Base-by-base conservation (phyloP, 2,797 vertebrate genomes). In the Notolabrus celidotus region DNA sequence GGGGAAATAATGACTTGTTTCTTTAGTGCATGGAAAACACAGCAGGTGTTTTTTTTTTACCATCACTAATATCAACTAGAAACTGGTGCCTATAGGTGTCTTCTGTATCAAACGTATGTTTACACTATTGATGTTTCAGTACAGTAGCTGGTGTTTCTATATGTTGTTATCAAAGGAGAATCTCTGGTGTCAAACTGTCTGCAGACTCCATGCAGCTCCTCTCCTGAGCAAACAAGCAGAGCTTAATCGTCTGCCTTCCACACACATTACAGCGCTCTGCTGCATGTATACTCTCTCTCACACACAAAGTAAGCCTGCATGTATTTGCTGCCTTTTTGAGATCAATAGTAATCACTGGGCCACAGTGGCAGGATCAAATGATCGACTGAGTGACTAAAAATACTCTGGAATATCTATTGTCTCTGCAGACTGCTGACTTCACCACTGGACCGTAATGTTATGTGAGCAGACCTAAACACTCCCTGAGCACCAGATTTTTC, bases 271-370 rank as follows among this genome's bases (percentile, higher is more conserved):
- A 58, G 60, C n/a, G 39, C 63, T 62, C 34, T 46, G 22, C 45
- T 23, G 45, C 12, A 51, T 63, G 36, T 47, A 29, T 17, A 11
- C 43, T 57, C 31, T 15, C 51, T 29, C 58, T 17, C 68, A 36
- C 56, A 20, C 61, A 39, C 59, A 50, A 31, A 46, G 71, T 47
- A 39, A 67, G 49, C 58, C 52, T 53, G 62, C 27, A 55, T 77
- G 67, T 68, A 76, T 84, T 80, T 80, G 71, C 67, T 78, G 71
- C 69, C 75, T 66, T 67, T 86, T 83, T 49, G 68, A 60, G 78
- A 93, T 93, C 90, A 91, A 91, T 91, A 92, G 70, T 78, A 86
- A 91, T 92, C 88, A 91, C 73, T 58, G 66, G 55, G 70, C 64
- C 76, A 80, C 75, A 80, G 75, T 60, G 65, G 62, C 82, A 74